Percentiles rank a stretch among this genome's conserved stretches.
phyloP scores from a whole-genome alignment of 2,888 invertebrate genomes.

The Calameuta pallipes region DNA sequence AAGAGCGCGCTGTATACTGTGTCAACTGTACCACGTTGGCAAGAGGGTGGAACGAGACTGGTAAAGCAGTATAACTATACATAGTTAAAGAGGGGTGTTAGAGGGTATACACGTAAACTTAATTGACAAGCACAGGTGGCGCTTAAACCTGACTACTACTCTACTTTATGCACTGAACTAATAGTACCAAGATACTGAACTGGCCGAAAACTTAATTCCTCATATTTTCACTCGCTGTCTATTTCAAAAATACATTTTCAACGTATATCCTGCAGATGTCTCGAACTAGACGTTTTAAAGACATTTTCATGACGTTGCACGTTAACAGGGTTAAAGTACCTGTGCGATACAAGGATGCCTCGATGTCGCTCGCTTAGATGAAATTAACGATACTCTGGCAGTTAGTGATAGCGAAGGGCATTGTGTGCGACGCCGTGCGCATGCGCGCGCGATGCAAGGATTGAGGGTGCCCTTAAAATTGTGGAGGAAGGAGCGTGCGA shows the following conservation, averaged over 20 bases:
- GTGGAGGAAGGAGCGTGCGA: background rate
- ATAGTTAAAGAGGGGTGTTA: background rate
- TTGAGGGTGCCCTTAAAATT: background rate
- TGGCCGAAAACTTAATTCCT: background rate
- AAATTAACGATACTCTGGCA: background rate
- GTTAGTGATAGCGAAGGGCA: background rate
- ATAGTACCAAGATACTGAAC: background rate
- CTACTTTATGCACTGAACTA: conserved; percentile 44
- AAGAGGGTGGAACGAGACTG: background rate
- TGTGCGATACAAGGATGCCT: background rate
- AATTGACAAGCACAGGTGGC: conserved; percentile 58
- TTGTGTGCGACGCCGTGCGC: background rate
- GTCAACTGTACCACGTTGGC: background rate
- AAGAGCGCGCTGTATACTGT: background rate
- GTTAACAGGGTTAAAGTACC: background rate
- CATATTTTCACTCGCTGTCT: background rate
- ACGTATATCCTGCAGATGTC: background rate
- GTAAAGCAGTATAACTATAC: background rate
- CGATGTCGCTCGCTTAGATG: background rate
- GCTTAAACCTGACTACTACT: conserved; percentile 53
- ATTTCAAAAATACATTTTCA: background rate
- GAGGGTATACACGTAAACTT: conserved; percentile 47
- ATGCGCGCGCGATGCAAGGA: background rate
- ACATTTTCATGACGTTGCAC: background rate
- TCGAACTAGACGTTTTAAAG: no score